These are phyloP conservation scores for Bucorvus abyssinicus DNA, from an alignment of 2,797 vertebrate genomes.

Conservation along the genomic window DNA sequence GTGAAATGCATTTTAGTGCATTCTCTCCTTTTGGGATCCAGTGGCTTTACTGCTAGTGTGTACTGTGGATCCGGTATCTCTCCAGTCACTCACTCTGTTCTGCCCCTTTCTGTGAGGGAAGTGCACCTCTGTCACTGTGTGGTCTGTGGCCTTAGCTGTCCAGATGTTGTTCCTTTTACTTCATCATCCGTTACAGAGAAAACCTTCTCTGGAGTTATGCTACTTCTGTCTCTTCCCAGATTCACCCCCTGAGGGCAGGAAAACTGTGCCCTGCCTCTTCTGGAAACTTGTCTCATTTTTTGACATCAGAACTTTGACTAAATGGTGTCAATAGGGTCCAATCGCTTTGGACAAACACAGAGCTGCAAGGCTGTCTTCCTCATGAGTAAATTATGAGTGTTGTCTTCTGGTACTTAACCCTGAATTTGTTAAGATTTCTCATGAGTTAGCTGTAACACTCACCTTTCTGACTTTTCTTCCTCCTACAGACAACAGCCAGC, in stretches of 20 bases:
- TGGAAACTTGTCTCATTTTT: background rate
- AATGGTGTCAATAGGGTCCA: background rate
- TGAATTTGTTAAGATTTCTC: background rate
- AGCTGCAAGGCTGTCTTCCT: background rate
- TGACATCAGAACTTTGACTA: background rate
- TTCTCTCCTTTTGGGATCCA: background rate
- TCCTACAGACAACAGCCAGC: background rate
- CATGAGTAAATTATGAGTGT: background rate
- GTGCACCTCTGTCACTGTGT: background rate
- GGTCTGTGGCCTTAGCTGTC: background rate
- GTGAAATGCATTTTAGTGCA: conserved; percentile 5
- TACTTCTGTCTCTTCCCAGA: background rate
- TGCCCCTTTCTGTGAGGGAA: background rate
- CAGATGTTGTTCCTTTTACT: background rate
- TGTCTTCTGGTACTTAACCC: background rate
- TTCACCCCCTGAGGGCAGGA: background rate
- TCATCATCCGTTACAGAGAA: background rate
- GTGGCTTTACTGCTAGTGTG: background rate
- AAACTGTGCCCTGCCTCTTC: background rate
- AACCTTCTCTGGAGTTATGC: background rate
- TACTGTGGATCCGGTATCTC: background rate
- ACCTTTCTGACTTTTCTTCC: background rate
- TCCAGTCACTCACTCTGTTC: background rate
- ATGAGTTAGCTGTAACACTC: background rate
- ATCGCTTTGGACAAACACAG: background rate